Evolutionary conservation across 2,113 vertebrate species (phyloP).

Genomic region (Lanius collurio): DNA sequence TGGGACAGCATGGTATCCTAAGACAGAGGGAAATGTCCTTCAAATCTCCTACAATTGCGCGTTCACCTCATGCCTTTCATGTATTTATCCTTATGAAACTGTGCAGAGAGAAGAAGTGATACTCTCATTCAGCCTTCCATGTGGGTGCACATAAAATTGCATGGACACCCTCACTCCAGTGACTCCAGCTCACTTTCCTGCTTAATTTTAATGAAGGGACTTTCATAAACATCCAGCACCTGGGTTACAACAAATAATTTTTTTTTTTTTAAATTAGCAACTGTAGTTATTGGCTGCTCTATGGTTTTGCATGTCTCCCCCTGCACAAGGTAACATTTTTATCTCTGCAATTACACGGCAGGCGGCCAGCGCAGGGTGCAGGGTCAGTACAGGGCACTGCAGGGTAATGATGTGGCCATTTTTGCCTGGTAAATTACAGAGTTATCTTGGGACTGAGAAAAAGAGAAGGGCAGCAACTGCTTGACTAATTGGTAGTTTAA

Average conservation of each 20-base stretch:
- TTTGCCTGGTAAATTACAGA: constrained; percentile 68
- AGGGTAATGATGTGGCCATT: constrained; percentile 69
- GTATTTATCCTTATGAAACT: background rate
- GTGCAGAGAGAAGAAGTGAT: background rate
- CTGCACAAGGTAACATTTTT: background rate
- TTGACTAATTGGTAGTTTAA: constrained; percentile 76
- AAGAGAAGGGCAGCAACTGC: constrained; percentile 53
- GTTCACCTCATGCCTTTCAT: background rate
- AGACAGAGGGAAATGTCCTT: background rate
- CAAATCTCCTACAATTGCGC: background rate
- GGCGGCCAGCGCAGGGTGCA: background rate
- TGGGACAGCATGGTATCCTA: accelerated
- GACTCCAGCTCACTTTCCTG: background rate
- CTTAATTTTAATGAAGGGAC: background rate
- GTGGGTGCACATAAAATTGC: background rate
- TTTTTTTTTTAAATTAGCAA: background rate
- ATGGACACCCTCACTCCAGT: background rate
- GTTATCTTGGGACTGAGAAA: constrained; percentile 52
- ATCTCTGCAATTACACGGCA: constrained; percentile 62
- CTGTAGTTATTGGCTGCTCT: background rate
- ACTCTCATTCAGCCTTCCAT: background rate
- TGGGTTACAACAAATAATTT: background rate
- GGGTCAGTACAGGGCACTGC: constrained; percentile 33
- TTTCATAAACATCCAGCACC: background rate
- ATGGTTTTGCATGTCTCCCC: background rate